These are phyloP conservation scores for Sarcophaga variegata DNA, from an alignment of 2,888 invertebrate genomes.

Conservation along the genomic window DNA sequence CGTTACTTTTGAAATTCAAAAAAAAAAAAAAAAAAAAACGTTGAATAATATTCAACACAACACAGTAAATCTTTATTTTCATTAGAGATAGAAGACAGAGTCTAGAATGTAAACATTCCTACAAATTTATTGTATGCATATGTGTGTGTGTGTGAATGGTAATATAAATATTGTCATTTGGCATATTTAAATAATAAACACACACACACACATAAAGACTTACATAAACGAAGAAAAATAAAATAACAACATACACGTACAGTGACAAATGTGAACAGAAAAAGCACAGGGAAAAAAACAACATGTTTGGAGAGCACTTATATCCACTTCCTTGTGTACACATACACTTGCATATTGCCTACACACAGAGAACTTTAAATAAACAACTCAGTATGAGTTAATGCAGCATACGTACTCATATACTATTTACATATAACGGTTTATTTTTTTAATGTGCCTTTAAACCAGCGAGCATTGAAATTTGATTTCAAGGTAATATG, in stretches of 20 bases:
- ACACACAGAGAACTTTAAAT: background rate
- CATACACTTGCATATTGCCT: background rate
- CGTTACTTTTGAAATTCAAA: background rate
- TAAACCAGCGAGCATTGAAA: background rate
- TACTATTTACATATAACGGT: background rate
- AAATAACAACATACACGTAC: background rate
- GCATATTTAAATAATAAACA: background rate
- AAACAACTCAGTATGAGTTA: background rate
- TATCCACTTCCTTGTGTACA: background rate
- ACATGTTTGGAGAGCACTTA: background rate
- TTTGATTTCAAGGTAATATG: background rate
- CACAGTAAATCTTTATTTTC: background rate
- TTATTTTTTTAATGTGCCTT: background rate
- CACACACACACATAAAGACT: background rate
- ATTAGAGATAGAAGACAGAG: background rate
- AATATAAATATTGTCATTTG: background rate
- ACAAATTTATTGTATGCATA: background rate
- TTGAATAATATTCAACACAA: background rate
- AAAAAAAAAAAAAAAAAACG: background rate
- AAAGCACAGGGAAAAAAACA: background rate
- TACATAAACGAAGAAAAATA: background rate
- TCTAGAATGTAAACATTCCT: background rate
- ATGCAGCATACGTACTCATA: background rate
- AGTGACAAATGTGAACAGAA: background rate
- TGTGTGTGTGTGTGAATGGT: background rate